Conservation (phyloP, 2,113 vertebrate species). For the Psilopsiagon aymara region DNA sequence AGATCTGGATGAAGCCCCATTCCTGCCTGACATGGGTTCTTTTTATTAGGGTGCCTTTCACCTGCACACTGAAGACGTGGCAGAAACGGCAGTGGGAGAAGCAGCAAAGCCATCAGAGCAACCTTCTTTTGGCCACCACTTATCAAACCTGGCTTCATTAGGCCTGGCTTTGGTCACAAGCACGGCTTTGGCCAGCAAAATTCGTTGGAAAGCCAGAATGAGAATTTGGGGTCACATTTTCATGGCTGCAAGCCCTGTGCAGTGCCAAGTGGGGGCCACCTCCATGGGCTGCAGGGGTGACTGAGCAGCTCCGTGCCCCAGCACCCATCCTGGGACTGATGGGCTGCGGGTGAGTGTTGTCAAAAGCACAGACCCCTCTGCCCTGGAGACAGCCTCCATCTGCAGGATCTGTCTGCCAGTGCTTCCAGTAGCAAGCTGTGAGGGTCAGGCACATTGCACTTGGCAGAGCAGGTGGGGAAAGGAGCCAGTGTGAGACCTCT, state of each 20-base stretch:
- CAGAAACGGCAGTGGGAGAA: neutral
- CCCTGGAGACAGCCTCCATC: neutral
- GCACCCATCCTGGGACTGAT: rapidly evolving
- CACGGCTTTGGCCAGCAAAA: neutral
- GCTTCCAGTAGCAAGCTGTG: neutral
- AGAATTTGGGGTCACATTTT: neutral
- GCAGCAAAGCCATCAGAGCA: neutral
- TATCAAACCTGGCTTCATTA: neutral
- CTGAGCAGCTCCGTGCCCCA: neutral
- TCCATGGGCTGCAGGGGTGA: rapidly evolving
- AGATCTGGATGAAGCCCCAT: neutral
- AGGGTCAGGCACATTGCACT: neutral
- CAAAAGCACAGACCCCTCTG: neutral
- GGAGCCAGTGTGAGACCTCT: neutral
- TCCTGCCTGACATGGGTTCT: neutral
- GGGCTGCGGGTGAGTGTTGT: neutral
- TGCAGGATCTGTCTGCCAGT: rapidly evolving
- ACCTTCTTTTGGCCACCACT: neutral
- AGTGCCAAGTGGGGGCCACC: neutral
- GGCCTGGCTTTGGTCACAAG: neutral
- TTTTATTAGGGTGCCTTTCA: neutral
- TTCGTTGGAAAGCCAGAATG: neutral
- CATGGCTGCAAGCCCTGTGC: neutral
- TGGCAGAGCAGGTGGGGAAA: neutral
- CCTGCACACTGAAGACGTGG: neutral